phyloP scores from a whole-genome alignment of 2,797 vertebrate species.

The Cossypha heuglini region DNA sequence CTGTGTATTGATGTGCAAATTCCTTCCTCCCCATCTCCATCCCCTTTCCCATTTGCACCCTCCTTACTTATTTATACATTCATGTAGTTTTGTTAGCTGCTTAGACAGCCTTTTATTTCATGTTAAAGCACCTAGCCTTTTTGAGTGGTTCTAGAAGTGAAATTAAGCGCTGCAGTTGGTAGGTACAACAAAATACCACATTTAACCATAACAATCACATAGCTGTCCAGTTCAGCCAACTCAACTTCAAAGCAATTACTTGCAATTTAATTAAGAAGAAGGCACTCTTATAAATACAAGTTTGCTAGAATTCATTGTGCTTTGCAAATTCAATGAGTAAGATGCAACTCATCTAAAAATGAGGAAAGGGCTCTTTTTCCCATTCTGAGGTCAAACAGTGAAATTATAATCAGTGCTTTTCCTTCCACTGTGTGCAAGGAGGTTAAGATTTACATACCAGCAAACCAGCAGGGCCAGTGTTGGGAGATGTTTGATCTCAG shows the following conservation, averaged over 20 bases:
- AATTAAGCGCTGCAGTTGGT: neutral
- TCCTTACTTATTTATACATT: constrained; percentile 24
- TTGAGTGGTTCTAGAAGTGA: constrained; percentile 17
- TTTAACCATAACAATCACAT: neutral
- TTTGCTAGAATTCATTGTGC: constrained; percentile 46
- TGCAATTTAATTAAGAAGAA: constrained; percentile 31
- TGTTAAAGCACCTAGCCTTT: neutral
- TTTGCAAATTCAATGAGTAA: neutral
- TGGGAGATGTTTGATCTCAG: constrained; percentile 77
- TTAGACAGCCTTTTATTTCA: neutral
- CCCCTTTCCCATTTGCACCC: constrained; percentile 58
- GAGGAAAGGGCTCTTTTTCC: constrained; percentile 35
- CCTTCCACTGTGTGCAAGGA: constrained; percentile 73
- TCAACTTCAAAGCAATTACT: constrained; percentile 30
- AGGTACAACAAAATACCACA: neutral
- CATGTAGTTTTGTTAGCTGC: neutral
- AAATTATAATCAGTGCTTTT: constrained; percentile 57
- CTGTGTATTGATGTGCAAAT: neutral
- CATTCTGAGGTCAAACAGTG: constrained; percentile 28
- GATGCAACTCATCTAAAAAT: constrained; percentile 12
- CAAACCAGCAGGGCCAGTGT: constrained; percentile 76
- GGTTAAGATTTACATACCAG: constrained; percentile 77
- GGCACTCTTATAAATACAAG: constrained; percentile 15
- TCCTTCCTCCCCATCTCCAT: constrained; percentile 69
- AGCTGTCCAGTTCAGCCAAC: neutral